phyloP scores from a whole-genome alignment of 1,140 invertebrate species.

The Phymastichus coffea region DNA sequence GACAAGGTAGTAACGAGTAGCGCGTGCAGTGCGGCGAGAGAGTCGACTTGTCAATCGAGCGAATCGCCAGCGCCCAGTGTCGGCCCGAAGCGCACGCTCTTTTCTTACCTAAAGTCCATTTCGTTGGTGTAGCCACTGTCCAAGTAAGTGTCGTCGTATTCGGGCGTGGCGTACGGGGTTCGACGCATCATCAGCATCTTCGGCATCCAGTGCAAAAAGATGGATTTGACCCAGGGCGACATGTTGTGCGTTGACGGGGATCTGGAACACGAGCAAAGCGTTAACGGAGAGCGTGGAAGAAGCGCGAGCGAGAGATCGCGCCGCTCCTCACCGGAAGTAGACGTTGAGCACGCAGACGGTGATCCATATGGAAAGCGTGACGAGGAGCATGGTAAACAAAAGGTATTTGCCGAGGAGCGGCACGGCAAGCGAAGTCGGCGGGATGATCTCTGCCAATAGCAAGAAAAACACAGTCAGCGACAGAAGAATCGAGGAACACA shows the following conservation, averaged over 20 bases:
- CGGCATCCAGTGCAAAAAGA: constrained; percentile 90
- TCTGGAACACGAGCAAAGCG: constrained; percentile 58
- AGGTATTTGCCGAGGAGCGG: constrained; percentile 95
- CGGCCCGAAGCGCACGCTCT: too few relatives aligned
- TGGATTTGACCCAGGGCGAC: constrained; percentile 82
- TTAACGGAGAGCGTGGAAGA: too few relatives aligned
- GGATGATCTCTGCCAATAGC: constrained; percentile 94
- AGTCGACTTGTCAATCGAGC: too few relatives aligned
- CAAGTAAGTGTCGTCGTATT: constrained; percentile 75
- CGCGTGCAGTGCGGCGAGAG: too few relatives aligned
- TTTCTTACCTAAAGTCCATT: constrained; percentile 75
- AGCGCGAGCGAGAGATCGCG: background rate
- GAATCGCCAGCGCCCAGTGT: too few relatives aligned
- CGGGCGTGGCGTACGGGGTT: constrained; percentile 78
- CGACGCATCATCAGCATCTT: constrained; percentile 84
- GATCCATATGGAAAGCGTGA: constrained; percentile 94
- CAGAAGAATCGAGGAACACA: constrained; percentile 97
- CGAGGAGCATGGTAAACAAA: constrained; percentile 97
- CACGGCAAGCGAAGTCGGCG: constrained; percentile 94
- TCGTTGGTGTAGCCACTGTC: constrained; percentile 77
- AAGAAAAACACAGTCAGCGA: constrained; percentile 99
- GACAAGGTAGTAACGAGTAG: too few relatives aligned
- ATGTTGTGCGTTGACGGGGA: constrained; percentile 97
- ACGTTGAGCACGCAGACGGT: constrained; percentile 97
- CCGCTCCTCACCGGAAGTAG: constrained; percentile 86